Evolutionary conservation across 2,113 vertebrate species (phyloP).

Genomic region (Oreochromis tanganicae): DNA sequence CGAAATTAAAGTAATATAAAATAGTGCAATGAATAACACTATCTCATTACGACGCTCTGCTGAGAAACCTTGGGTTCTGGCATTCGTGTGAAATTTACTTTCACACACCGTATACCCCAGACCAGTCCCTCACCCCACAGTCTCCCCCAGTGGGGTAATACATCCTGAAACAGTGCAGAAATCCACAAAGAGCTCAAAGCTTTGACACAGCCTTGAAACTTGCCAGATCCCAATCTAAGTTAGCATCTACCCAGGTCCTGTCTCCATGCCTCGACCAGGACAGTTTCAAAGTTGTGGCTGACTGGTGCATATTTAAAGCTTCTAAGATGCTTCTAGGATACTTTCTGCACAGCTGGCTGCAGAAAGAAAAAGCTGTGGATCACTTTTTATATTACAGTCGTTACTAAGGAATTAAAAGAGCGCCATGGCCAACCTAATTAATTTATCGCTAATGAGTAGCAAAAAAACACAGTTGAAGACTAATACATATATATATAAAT

Average conservation of each 20-base stretch:
- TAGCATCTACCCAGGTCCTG: neutral
- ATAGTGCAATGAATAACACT: neutral
- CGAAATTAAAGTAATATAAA: neutral
- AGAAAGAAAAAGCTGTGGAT: neutral
- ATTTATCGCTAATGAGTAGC: neutral
- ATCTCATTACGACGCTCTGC: neutral
- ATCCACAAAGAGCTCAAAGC: neutral
- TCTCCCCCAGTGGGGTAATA: neutral
- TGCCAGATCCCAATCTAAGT: neutral
- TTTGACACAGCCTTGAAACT: neutral
- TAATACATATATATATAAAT: neutral
- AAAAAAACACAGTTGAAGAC: neutral
- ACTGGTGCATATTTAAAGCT: neutral
- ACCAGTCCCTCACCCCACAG: neutral
- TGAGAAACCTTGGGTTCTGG: neutral
- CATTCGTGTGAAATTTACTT: neutral
- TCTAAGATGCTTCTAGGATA: neutral
- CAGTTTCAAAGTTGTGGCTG: neutral
- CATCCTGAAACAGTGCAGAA: neutral
- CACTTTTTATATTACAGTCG: neutral
- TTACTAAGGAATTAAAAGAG: neutral
- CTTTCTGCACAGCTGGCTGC: neutral
- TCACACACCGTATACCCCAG: neutral
- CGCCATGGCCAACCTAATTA: neutral
- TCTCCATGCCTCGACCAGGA: neutral